Evolutionary conservation across 2,888 invertebrate species (phyloP).

Genomic region (Cyaniris semiargus): DNA sequence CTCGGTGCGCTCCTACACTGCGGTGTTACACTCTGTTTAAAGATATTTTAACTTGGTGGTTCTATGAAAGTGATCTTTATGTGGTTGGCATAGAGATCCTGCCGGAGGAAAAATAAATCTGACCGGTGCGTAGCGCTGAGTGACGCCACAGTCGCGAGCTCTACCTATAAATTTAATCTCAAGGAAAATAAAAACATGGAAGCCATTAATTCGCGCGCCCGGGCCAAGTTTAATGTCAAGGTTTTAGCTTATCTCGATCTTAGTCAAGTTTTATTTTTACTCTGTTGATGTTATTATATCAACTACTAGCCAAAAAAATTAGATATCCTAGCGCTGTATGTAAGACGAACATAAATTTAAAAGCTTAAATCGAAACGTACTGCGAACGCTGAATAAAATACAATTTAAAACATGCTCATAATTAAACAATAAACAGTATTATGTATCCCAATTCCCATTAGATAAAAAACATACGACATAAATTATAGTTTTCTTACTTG

Average conservation of each 20-base stretch:
- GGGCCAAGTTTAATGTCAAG: slow-evolving; percentile 81
- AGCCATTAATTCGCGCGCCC: slow-evolving; percentile 79
- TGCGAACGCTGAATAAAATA: background rate
- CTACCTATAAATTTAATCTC: slow-evolving; percentile 79
- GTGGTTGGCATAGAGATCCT: background rate
- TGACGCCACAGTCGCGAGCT: slow-evolving; percentile 69
- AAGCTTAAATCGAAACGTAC: background rate
- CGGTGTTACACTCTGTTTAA: slow-evolving; percentile 40
- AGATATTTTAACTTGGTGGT: background rate
- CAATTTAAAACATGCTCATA: background rate
- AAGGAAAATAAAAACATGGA: slow-evolving; percentile 81
- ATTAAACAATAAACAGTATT: slow-evolving; percentile 4
- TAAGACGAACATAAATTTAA: background rate
- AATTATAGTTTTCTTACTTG: slow-evolving; percentile 26
- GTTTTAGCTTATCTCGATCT: slow-evolving; percentile 77
- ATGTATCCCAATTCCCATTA: slow-evolving; percentile 11
- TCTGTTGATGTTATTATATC: slow-evolving; percentile 66
- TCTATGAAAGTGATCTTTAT: background rate
- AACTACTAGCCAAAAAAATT: slow-evolving; percentile 58
- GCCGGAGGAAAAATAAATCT: background rate
- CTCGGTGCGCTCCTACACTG: slow-evolving; percentile 74
- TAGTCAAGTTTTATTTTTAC: slow-evolving; percentile 73
- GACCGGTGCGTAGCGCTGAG: slow-evolving; percentile 68
- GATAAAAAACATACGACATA: background rate
- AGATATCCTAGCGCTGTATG: slow-evolving; percentile 46